These are phyloP conservation scores for Sphinx pinastri DNA, from an alignment of 2,888 invertebrate species.

Conservation along the genomic window DNA sequence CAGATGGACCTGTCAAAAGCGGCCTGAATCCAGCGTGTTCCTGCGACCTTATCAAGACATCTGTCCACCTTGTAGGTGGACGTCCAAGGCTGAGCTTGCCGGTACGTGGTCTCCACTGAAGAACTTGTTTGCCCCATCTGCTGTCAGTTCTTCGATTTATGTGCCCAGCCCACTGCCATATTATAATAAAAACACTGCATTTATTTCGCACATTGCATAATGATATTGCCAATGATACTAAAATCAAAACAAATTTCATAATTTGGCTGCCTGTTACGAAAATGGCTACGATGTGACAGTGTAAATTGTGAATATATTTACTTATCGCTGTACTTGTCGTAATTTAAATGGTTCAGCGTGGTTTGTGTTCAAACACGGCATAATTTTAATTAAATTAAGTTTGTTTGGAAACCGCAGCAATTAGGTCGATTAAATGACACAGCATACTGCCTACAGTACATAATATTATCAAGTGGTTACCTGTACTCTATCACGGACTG, in stretches of 20 bases:
- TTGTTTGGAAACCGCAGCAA: not conserved
- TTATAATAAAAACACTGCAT: too few species aligned
- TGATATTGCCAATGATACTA: not conserved
- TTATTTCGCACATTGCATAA: not conserved
- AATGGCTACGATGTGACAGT: not conserved
- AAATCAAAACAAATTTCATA: not conserved
- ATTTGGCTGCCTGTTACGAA: not conserved
- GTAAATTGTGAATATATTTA: not conserved
- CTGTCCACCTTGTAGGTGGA: too few species aligned
- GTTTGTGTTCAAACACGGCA: not conserved
- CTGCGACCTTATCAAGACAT: too few species aligned
- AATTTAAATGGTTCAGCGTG: not conserved
- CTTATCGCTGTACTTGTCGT: not conserved
- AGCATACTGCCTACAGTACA: not conserved
- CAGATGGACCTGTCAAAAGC: too few species aligned
- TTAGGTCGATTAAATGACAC: not conserved
- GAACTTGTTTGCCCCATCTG: too few species aligned
- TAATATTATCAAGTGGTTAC: too few species aligned
- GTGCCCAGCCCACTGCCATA: too few species aligned
- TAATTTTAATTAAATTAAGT: slow-evolving; percentile 5
- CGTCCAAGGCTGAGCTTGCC: too few species aligned
- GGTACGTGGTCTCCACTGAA: too few species aligned
- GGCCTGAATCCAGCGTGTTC: too few species aligned
- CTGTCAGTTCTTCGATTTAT: too few species aligned
- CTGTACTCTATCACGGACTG: not conserved